Evolutionary conservation across 2,113 vertebrate genomes (phyloP), one percentile per base, ranked within the genome.

Genomic region (Shinisaurus crocodilurus): DNA sequence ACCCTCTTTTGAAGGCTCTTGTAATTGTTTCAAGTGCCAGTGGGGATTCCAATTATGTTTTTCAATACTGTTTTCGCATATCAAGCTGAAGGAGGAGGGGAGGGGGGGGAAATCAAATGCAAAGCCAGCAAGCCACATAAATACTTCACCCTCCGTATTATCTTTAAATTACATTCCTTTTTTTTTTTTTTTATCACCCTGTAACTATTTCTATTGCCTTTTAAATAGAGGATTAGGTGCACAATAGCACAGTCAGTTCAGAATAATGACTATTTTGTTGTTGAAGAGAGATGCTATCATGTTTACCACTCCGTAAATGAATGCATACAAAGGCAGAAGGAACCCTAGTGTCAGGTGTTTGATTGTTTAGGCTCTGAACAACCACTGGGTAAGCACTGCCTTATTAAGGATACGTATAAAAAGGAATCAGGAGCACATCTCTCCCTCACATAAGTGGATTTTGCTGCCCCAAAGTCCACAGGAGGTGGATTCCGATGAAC

Each of bases 1-100:
- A 2, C 5, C 18, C 43, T 84, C 79, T 90, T 92, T 82, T 79
- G 86, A 94, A 85, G 15, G 15, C 92, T 77, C 86, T 85, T 48
- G 1, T 69, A 85, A 8, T 23, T 54, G 81, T 94, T 93, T 37
- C 37, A 82, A 92, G 48, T 80, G 43, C 76, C 60, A 69, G 10
- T 77, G 86, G 69, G 60, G 85, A 80, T 91, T 86, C 84, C 45
- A 89, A 77, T 90, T 25, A 15, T 60, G 1, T 6, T 87, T 60
- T 87, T 92, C 70, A 10, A n/a, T 70, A 7, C 0, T 32, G 13
- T 9, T 1, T 88, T 90, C 70, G 29, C 32, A 23, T 85, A 76
- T 75, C 67, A 86, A 82, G 88, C 57, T 0, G 0, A 89, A 37
- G 9, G 5, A 18, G 29, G 82, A 69, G 4, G 34, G 18, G 81